Evolutionary conservation across 2,888 invertebrate species (phyloP).

Genomic region (Prionchulus punctatus): DNA sequence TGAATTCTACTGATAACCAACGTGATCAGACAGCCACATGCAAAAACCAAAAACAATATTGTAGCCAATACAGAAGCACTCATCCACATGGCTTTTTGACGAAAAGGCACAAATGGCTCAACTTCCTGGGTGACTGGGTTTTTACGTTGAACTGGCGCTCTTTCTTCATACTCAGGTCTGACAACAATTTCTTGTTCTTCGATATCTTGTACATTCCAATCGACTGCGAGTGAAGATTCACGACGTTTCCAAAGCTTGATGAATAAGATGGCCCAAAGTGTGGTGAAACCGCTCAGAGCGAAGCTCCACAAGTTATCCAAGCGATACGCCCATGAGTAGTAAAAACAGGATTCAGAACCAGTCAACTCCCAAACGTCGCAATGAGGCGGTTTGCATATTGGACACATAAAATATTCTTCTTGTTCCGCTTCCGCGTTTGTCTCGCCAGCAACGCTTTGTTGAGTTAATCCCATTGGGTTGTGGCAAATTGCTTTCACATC

Average conservation of each 20-base stretch:
- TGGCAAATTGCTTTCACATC: no score
- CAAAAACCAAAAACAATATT: neutral
- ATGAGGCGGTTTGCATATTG: no score
- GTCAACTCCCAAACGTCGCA: no score
- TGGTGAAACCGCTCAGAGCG: neutral
- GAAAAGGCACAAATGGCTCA: neutral
- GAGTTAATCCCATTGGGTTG: no score
- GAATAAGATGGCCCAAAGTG: neutral
- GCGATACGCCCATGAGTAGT: neutral
- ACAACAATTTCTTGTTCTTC: conserved; percentile 46
- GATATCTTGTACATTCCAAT: neutral
- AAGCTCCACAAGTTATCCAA: neutral
- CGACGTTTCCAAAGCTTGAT: neutral
- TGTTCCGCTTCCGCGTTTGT: no score
- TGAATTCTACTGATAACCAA: neutral
- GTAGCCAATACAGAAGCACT: neutral
- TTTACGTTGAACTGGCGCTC: neutral
- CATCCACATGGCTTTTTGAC: neutral
- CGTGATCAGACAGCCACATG: neutral
- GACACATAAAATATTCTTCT: no score
- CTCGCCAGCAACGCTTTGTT: no score
- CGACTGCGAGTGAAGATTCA: neutral
- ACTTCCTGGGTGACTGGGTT: neutral
- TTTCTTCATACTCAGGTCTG: conserved; percentile 17
- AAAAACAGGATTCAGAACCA: no score